These are phyloP conservation scores for Heliconius hortense DNA, from an alignment of 2,888 invertebrate genomes.

Conservation along the genomic window DNA sequence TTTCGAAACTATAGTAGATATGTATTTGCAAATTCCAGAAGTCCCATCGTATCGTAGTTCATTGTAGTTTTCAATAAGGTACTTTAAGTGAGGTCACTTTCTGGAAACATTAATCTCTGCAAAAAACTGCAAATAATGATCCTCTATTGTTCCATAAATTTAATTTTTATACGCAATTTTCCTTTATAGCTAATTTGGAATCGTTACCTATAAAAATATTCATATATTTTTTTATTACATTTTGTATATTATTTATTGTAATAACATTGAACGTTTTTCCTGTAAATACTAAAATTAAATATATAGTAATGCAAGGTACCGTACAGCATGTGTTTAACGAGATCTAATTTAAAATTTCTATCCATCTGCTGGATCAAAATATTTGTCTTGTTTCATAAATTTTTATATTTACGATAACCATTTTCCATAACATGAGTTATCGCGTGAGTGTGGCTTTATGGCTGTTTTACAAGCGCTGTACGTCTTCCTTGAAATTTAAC, in stretches of 20 bases:
- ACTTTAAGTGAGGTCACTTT: constrained; percentile 1
- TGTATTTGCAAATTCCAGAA: not conserved
- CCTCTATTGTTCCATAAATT: not conserved
- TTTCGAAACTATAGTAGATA: no score
- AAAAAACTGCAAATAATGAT: constrained; percentile 1
- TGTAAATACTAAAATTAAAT: not conserved
- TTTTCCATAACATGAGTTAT: constrained; percentile 37
- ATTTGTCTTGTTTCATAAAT: constrained; percentile 32
- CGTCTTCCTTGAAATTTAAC: constrained; percentile 25
- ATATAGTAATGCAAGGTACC: not conserved
- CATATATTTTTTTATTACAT: not conserved
- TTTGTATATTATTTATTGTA: not conserved
- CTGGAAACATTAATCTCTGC: not conserved
- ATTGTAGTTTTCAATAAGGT: no score
- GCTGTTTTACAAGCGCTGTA: constrained; percentile 34
- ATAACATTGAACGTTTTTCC: not conserved
- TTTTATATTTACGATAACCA: constrained; percentile 34
- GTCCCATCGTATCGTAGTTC: not conserved
- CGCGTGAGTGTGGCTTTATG: constrained; percentile 35
- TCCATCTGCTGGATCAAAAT: constrained; percentile 9
- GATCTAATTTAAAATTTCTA: constrained; percentile 2
- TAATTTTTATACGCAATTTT: not conserved
- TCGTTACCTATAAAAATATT: not conserved
- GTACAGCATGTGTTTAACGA: constrained; percentile 14
- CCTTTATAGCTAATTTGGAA: not conserved